Evolutionary conservation across 2,888 invertebrate genomes (phyloP).

Genomic region (Ophioninae sp.): DNA sequence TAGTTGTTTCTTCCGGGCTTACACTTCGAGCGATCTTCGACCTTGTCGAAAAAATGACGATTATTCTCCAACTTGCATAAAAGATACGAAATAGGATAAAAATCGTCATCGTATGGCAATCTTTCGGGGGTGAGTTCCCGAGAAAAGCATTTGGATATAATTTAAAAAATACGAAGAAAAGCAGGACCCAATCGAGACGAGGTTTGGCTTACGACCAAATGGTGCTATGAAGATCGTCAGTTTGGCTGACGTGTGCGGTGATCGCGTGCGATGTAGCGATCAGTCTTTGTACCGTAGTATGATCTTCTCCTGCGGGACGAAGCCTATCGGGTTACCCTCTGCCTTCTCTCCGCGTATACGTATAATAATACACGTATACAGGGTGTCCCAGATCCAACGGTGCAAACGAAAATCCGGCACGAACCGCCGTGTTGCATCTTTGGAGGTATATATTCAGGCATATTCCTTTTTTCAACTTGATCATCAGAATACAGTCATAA

Average conservation of each 20-base stretch:
- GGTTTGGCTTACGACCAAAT: conserved; percentile 71
- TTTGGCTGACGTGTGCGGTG: conserved; percentile 77
- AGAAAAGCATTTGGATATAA: conserved; percentile 9
- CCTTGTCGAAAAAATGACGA: no score
- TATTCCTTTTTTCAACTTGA: no score
- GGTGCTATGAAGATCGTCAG: conserved; percentile 78
- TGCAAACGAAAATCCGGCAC: no score
- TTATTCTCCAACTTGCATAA: no score
- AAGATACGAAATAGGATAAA: not conserved
- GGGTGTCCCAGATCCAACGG: not conserved
- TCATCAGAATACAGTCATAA: no score
- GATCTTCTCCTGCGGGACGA: conserved; percentile 76
- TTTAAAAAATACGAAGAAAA: conserved; percentile 26
- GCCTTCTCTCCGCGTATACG: conserved; percentile 36
- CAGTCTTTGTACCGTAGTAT: conserved; percentile 79
- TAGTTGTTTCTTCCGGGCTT: no score
- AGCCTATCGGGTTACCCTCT: conserved; percentile 78
- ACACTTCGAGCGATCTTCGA: no score
- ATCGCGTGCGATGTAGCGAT: conserved; percentile 81
- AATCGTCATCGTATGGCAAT: not conserved
- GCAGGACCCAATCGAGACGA: conserved; percentile 19
- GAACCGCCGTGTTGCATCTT: no score
- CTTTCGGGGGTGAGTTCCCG: conserved; percentile 27
- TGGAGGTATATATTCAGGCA: no score
- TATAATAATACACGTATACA: conserved; percentile 62